phyloP scores from a whole-genome alignment of 2,888 invertebrate genomes.

The Apodemia hepburni region DNA sequence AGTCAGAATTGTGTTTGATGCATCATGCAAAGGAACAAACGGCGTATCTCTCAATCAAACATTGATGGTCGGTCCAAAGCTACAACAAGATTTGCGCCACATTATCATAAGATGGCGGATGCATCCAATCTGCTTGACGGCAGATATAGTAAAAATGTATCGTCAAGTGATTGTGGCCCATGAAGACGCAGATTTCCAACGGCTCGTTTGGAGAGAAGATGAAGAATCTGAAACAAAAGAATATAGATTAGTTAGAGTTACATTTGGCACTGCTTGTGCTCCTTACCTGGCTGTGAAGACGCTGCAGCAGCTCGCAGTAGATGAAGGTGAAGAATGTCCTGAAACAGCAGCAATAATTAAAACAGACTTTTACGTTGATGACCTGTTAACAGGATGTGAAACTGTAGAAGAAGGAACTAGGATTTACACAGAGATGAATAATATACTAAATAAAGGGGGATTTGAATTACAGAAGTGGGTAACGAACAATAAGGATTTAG shows the following conservation, averaged over 20 bases:
- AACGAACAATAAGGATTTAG: conserved; percentile 11
- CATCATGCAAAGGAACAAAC: not conserved
- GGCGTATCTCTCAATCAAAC: not conserved
- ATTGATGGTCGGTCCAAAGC: not conserved
- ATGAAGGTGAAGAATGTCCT: conserved; percentile 1
- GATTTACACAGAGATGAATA: conserved; percentile 15
- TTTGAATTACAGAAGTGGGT: conserved; percentile 25
- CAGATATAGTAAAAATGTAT: not conserved
- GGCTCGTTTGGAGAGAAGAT: conserved; percentile 10
- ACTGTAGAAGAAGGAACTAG: conserved; percentile 14
- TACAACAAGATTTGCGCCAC: not conserved
- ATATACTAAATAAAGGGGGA: conserved; percentile 15
- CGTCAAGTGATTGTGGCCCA: not conserved
- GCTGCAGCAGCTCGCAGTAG: conserved; percentile 1
- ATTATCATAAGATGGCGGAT: not conserved
- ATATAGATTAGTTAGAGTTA: conserved; percentile 1
- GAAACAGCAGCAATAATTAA: conserved; percentile 2
- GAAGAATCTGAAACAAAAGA: not conserved
- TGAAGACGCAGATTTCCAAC: not conserved
- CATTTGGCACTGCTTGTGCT: conserved; percentile 14
- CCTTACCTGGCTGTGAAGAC: conserved; percentile 14
- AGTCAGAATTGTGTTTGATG: conserved; percentile 36
- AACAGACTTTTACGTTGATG: conserved; percentile 21
- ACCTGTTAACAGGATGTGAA: conserved; percentile 20
- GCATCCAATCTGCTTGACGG: not conserved